Evolutionary conservation across 2,888 invertebrate species (phyloP), one percentile per base, ranked within the genome.

Genomic region (Troides aeacus): DNA sequence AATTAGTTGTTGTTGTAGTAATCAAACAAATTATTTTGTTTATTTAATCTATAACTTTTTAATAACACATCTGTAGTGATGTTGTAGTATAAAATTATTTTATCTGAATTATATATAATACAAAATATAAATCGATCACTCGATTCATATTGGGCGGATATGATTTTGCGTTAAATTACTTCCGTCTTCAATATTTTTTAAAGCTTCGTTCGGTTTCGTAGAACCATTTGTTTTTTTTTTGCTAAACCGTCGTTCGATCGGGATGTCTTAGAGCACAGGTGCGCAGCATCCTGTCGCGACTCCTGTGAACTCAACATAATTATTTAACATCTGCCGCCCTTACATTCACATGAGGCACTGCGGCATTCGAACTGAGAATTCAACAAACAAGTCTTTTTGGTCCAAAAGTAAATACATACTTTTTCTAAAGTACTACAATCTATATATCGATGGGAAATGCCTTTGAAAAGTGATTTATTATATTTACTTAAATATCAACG

Each of bases 231-330:
- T 72, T 76, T 72, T 72, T 62, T 81, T 89, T 87, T 89, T 86
- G 85, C 86, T 79, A 79, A 75, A 76, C 77, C 64, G 80, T 83
- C 81, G 80, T 80, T 81, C 79, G 78, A 75, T 75, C 77, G 74
- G 82, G 79, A 82, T 84, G 81, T 56, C 78, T 78, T 76, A 72
- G 79, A 74, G 79, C 86, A 88, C 91, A 92, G 92, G 91, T 92
- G 92, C 84, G 79, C 78, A 74, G 81, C 90, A 90, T 92, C 91
- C 90, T 90, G 91, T 81, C 78, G 74, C 77, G 76, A 78, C 82
- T 78, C 79, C 79, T 80, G 80, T 78, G 81, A 84, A 83, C 84
- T 80, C 80, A 82, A 77, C 80, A 76, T 82, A 82, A 86, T 86
- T 86, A 83, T 81, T 79, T 82, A 85, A 89, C 91, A 92, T 90